A percentile compares a stretch with the other conserved stretches of the same genome.
phyloP scores from a whole-genome alignment of 2,113 vertebrate species.

The Trinectes maculatus region DNA sequence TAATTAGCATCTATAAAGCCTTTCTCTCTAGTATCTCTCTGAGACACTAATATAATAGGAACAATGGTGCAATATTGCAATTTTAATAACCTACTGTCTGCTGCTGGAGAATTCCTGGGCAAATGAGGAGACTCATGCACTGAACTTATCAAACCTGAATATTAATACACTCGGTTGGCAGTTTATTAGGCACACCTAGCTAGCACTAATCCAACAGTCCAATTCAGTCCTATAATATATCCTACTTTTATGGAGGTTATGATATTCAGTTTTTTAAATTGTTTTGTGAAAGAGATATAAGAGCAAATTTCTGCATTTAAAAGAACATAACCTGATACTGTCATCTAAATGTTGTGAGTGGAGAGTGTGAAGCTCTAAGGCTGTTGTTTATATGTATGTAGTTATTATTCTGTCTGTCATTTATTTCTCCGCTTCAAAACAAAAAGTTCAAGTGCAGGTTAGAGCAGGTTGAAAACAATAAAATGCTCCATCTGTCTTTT shows the following conservation, averaged over 20 bases:
- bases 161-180: background rate
- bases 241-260: background rate
- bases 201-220: background rate
- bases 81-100: conserved; percentile 16
- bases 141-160: conserved; percentile 26
- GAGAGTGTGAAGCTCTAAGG: no score
- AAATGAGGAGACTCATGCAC: conserved; percentile 17
- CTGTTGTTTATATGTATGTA: no score
- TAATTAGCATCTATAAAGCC: conserved; percentile 69
- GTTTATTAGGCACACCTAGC: background rate
- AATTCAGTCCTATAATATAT: background rate
- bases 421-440: no score
- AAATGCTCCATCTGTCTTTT: no score
- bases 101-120: conserved; percentile 10
- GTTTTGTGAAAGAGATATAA: no score
- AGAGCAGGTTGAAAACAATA: no score
- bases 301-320: no score
- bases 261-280: background rate
- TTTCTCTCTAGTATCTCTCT: conserved; percentile 33
- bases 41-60: conserved; percentile 58
- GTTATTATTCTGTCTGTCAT: no score
- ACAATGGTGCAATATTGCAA: conserved; percentile 39
- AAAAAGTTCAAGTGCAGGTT: no score
- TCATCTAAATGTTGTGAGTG: no score
- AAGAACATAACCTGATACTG: no score